Percentiles rank a stretch among this genome's conserved stretches.
Evolutionary conservation across 2,888 invertebrate species (phyloP).

Genomic region (Drosophila dives): DNA sequence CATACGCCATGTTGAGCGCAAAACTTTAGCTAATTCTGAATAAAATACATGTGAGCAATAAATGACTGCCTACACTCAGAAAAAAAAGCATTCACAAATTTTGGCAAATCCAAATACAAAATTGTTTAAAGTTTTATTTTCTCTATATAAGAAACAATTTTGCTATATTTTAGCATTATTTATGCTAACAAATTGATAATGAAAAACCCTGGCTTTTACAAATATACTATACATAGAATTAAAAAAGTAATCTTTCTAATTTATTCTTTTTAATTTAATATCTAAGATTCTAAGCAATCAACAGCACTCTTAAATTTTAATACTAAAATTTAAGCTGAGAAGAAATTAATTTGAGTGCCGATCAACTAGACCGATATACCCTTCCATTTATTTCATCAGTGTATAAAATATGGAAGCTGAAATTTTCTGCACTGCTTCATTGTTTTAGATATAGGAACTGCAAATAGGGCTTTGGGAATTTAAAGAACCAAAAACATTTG

Average conservation of each 20-base stretch:
- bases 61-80: background rate
- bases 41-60: background rate
- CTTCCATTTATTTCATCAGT: background rate
- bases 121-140: background rate
- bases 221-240: background rate
- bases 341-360: background rate
- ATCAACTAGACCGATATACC: background rate
- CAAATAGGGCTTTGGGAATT: slow-evolving; percentile 1
- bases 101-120: background rate
- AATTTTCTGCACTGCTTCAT: slow-evolving; percentile 15
- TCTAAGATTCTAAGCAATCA: no score
- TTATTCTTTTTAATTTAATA: no score
- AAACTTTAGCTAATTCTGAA: slow-evolving; percentile 28
- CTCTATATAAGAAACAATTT: background rate
- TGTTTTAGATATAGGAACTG: slow-evolving; percentile 11
- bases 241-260: background rate
- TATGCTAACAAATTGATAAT: background rate
- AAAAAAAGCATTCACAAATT: background rate
- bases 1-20: slow-evolving; percentile 47
- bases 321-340: no score
- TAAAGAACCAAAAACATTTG: slow-evolving; percentile 27
- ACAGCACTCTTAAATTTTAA: background rate
- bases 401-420: slow-evolving; percentile 3
- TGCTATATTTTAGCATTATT: background rate
- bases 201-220: background rate